These are phyloP conservation scores for Trichosurus vulpecula DNA, from an alignment of 2,797 vertebrate species.

Conservation along the genomic window DNA sequence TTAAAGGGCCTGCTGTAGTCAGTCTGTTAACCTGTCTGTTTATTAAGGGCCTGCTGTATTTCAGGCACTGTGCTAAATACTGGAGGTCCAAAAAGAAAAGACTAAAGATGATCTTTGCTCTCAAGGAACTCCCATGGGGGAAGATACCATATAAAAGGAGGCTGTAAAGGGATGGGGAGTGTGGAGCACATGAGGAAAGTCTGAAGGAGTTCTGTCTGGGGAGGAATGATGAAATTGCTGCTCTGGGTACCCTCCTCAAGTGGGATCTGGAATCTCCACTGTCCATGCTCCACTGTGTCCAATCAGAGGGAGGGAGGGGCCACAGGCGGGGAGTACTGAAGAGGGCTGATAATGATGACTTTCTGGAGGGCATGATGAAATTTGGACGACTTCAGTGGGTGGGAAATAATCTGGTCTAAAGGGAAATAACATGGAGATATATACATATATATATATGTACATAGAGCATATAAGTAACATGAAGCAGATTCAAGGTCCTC, in stretches of 20 bases:
- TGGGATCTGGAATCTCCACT: not conserved
- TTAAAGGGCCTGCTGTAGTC: no score
- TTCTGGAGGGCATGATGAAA: not conserved
- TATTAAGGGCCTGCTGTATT: not conserved
- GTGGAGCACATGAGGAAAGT: not conserved
- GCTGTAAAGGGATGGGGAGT: not conserved
- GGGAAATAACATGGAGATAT: not conserved
- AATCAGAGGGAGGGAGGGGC: not conserved
- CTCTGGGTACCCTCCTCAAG: not conserved
- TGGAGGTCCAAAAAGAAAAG: not conserved
- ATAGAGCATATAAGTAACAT: not conserved
- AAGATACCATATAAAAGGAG: not conserved
- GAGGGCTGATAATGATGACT: not conserved
- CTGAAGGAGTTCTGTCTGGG: not conserved
- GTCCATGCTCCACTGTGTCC: not conserved
- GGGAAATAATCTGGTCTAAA: not conserved
- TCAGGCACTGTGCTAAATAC: not conserved
- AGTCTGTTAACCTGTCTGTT: not conserved
- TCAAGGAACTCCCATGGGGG: not conserved
- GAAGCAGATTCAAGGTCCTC: not conserved
- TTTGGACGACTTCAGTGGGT: not conserved
- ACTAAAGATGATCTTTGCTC: not conserved
- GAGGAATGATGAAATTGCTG: not conserved
- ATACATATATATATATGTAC: no score
- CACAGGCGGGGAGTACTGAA: not conserved